Percentiles rank a stretch among this genome's conserved stretches.
Evolutionary conservation across 2,888 invertebrate species (phyloP).

Genomic region (Cenopis cana): DNA sequence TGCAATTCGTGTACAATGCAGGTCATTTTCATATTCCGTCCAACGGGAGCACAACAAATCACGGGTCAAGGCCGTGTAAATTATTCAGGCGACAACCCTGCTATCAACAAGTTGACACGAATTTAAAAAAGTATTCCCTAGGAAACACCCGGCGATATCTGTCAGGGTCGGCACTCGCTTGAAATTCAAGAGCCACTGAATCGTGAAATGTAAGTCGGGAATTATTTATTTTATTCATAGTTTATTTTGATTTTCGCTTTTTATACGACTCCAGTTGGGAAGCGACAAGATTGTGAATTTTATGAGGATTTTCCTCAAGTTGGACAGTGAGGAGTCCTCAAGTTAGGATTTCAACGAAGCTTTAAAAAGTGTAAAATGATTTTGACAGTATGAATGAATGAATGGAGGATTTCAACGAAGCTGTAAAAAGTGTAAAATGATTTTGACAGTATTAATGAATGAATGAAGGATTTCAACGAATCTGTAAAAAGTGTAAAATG

Average conservation of each 20-base stretch:
- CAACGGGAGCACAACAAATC: constrained; percentile 4
- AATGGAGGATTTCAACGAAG: too few species aligned
- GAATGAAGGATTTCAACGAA: too few species aligned
- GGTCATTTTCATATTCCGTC: constrained; percentile 16
- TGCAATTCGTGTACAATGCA: background rate
- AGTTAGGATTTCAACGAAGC: too few species aligned
- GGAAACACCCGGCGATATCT: constrained; percentile 12
- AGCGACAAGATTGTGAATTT: constrained; percentile 6
- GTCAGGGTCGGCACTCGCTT: constrained; percentile 22
- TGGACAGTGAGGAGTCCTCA: background rate
- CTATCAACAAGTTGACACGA: constrained; percentile 44
- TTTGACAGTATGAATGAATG: too few species aligned
- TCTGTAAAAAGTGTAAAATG: too few species aligned
- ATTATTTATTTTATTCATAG: constrained; percentile 36
- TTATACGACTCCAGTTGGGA: constrained; percentile 5
- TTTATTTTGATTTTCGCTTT: constrained; percentile 28
- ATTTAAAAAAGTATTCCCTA: constrained; percentile 37
- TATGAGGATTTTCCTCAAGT: background rate
- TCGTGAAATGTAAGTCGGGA: constrained; percentile 14
- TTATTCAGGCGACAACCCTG: constrained; percentile 41
- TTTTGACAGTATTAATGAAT: too few species aligned
- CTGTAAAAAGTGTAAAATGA: too few species aligned
- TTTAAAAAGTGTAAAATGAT: too few species aligned
- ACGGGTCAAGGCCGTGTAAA: constrained; percentile 33
- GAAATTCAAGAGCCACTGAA: constrained; percentile 17